Conservation (phyloP, 2,113 vertebrate genomes). For the Tetrax tetrax region DNA sequence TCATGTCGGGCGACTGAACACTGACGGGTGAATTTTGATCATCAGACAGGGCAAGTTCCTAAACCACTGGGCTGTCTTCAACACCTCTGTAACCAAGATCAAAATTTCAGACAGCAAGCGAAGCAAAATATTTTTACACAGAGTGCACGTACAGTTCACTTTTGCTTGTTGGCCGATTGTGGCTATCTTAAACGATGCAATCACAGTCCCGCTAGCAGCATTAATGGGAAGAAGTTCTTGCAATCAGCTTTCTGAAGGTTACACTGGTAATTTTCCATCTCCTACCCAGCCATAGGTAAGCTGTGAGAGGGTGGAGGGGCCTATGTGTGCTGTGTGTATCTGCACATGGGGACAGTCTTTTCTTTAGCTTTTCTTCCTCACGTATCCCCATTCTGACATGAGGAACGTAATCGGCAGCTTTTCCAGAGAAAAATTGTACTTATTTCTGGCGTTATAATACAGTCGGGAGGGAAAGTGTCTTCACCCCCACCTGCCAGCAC, state of each 20-base stretch:
- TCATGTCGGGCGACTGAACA: background rate
- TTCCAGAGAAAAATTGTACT: background rate
- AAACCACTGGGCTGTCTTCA: background rate
- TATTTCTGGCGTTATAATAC: background rate
- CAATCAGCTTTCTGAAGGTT: background rate
- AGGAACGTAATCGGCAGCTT: background rate
- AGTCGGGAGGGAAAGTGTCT: background rate
- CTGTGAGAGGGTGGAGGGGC: no score
- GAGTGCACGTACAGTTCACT: background rate
- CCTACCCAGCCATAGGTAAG: background rate
- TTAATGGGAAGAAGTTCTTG: background rate
- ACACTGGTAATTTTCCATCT: background rate
- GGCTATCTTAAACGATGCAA: background rate
- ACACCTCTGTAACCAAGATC: background rate
- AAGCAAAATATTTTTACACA: background rate
- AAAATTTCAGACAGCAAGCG: background rate
- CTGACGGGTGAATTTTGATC: background rate
- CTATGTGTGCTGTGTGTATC: background rate
- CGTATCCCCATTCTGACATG: background rate
- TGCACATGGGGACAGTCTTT: background rate
- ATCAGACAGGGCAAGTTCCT: background rate
- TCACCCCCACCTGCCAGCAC: background rate
- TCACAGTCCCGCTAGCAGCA: background rate
- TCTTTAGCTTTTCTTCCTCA: background rate
- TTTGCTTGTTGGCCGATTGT: background rate